Evolutionary conservation across 2,888 invertebrate species (phyloP), one percentile per base, ranked within the genome.

Genomic region (Gymnocheta viridis): DNA sequence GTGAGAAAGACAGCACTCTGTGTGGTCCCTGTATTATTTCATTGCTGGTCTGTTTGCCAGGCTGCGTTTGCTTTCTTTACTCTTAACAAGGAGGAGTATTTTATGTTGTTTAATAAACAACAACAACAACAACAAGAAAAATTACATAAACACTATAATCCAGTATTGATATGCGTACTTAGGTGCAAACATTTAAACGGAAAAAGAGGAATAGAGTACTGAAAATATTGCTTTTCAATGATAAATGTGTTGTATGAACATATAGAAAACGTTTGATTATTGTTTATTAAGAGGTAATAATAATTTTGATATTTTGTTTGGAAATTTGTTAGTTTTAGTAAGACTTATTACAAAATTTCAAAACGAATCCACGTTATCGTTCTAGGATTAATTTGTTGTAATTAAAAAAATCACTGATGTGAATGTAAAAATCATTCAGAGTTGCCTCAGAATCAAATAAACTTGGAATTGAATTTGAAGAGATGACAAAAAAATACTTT

Each of bases 81-180:
- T 54, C 38, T 62, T 73, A 27, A 60, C 35, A 56, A 58, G 44
- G 56, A 27, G 17, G 14, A 47, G n/a, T 47, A 22, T 41, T 70
- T 69, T 70, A 41, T 79, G n/a, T 47, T n/a, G 29, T 70, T 69
- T 70, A 41, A 76, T 85, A 76, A 82, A 82, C 80, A 80, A 70
- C 14, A 4, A 51, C 7, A 47, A 19, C 3, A 10, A 47, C 29
- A 35, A 67, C n/a, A 82, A 74, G 64, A 76, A 82, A 82, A 82
- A 79, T 82, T 64, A 82, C 72, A 83, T 79, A 86, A 86, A 85
- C 76, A 69, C 84, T 80, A 80, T 85, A 86, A 84, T 74, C 70
- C 69, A 62, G 73, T 79, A 84, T 82, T 82, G 85, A 84, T 85
- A 82, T 60, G 81, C 64, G 64, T 38, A 41, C 64, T 74, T 74